A percentile compares a stretch with the other conserved stretches of the same genome.
These are phyloP conservation scores for Euwallacea similis DNA, from an alignment of 1,140 invertebrate genomes.

Conservation along the genomic window DNA sequence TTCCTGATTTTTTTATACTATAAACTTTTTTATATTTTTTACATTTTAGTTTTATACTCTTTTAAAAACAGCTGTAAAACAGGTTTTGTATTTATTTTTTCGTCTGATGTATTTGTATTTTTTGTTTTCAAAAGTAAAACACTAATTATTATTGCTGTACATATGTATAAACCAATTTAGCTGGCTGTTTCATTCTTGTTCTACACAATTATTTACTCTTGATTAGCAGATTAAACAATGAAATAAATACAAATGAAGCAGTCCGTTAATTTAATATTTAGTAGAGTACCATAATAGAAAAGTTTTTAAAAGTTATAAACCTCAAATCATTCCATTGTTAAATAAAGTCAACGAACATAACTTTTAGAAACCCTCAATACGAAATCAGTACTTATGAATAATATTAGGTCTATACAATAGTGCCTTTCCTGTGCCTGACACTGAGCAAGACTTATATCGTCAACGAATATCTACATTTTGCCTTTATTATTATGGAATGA, in stretches of 20 bases:
- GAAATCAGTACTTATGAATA: slow-evolving; percentile 41
- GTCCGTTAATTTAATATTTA: no score
- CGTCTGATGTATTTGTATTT: neutral
- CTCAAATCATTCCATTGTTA: slow-evolving; percentile 25
- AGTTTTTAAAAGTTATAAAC: slow-evolving; percentile 31
- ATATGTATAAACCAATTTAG: slow-evolving; percentile 38
- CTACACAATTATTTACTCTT: no score
- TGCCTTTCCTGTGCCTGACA: slow-evolving; percentile 45
- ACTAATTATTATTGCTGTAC: slow-evolving; percentile 41
- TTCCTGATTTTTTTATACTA: slow-evolving; percentile 49
- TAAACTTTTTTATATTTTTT: slow-evolving; percentile 40
- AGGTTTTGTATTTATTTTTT: slow-evolving; percentile 37
- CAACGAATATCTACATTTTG: slow-evolving; percentile 14
- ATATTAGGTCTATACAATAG: slow-evolving; percentile 38
- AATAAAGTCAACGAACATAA: slow-evolving; percentile 5
- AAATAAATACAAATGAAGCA: no score
- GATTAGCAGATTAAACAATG: no score
- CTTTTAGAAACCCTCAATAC: slow-evolving; percentile 34
- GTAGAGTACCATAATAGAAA: neutral
- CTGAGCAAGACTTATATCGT: slow-evolving; percentile 1
- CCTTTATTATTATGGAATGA: slow-evolving; percentile 23
- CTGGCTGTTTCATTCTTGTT: no score
- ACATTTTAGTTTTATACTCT: no score
- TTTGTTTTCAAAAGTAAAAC: no score
- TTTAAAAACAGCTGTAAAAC: slow-evolving; percentile 34